A percentile compares a stretch with the other conserved stretches of the same genome.
Evolutionary conservation across 2,113 vertebrate genomes (phyloP).

Genomic region (Crotalus tigris): DNA sequence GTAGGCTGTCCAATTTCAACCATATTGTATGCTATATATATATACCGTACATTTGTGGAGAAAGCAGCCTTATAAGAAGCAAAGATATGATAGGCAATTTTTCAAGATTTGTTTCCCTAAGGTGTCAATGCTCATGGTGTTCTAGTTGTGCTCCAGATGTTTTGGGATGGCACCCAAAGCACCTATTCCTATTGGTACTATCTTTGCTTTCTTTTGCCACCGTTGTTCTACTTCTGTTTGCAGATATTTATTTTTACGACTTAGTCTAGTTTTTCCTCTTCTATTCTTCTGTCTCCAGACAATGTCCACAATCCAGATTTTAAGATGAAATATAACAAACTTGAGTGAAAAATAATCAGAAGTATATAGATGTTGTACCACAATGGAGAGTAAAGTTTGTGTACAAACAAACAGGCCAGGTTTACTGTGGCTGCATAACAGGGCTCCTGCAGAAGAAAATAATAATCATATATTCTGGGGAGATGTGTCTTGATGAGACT

Average conservation of each 20-base stretch:
- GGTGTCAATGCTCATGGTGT: neutral
- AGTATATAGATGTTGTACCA: neutral
- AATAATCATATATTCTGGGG: neutral
- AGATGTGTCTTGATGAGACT: neutral
- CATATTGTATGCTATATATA: neutral
- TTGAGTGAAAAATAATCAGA: neutral
- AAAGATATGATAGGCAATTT: conserved; percentile 39
- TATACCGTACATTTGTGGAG: no score
- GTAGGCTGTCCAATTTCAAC: neutral
- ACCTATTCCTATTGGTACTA: neutral
- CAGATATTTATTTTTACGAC: neutral
- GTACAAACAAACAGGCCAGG: neutral
- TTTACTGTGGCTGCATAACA: neutral
- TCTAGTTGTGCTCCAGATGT: neutral
- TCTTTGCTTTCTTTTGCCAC: neutral
- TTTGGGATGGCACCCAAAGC: neutral
- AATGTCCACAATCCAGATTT: neutral
- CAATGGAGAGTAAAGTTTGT: neutral
- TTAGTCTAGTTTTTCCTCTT: neutral
- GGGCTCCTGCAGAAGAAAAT: neutral
- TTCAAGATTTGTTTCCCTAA: conserved; percentile 14
- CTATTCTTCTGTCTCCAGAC: neutral
- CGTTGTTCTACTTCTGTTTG: neutral
- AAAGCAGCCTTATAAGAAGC: neutral
- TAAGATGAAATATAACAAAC: neutral